Percentiles rank a stretch among this genome's conserved stretches.
Evolutionary conservation across 2,888 invertebrate species (phyloP).

Genomic region (Sturmia bella): DNA sequence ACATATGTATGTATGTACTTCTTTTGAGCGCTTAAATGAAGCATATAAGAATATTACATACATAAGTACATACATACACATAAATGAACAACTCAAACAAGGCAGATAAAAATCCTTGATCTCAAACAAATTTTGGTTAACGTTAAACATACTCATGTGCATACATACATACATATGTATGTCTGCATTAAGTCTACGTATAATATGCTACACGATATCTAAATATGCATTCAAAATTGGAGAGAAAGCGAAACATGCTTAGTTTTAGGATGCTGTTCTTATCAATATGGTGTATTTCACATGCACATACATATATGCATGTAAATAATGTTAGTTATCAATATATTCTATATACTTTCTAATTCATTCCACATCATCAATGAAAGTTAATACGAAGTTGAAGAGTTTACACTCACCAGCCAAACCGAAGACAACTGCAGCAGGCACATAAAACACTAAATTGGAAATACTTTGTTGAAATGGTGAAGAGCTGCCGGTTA

Average conservation of each 20-base stretch:
- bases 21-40: no score
- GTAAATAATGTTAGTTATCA: conserved; percentile 11
- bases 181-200: no score
- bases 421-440: conserved; percentile 89
- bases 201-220: no score
- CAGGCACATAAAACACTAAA: conserved; percentile 92
- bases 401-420: conserved; percentile 84
- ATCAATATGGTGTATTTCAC: conserved; percentile 23
- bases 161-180: not conserved
- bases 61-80: not conserved
- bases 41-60: not conserved
- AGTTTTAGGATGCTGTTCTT: conserved; percentile 17
- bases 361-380: conserved; percentile 63
- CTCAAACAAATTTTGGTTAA: no score
- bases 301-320: not conserved
- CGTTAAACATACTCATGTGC: no score
- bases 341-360: conserved; percentile 49
- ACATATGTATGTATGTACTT: not conserved
- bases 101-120: no score
- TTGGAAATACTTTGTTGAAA: conserved; percentile 94
- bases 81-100: no score
- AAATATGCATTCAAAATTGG: no score
- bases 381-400: conserved; percentile 23
- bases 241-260: conserved; percentile 35
- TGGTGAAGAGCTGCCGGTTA: conserved; percentile 90